Conservation (phyloP, 2,888 invertebrate species). For the Ectobius pallidus region DNA sequence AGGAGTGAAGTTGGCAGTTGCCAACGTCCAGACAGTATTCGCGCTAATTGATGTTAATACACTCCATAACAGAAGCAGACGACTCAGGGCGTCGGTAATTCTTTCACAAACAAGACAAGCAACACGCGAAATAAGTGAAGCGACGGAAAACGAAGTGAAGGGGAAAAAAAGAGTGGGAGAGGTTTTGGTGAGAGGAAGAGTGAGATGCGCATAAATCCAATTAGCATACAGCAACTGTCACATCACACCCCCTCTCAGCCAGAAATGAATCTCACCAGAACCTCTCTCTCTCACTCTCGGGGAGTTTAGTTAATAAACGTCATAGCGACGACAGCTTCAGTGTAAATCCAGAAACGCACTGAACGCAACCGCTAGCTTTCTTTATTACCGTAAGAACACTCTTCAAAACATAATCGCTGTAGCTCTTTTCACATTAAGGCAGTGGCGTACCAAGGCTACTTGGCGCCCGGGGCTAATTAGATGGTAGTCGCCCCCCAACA, state of each 20-base stretch:
- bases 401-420: no score
- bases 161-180: neutral
- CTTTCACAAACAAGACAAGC: neutral
- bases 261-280: neutral
- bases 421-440: no score
- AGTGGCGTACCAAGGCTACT: no score
- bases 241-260: neutral
- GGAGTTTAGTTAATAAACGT: neutral
- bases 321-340: neutral
- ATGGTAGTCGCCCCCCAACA: no score
- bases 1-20: neutral
- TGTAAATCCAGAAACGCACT: neutral
- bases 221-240: neutral
- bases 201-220: neutral
- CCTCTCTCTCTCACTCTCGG: no score
- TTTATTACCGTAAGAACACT: no score
- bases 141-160: no score
- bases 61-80: neutral
- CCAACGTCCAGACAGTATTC: neutral
- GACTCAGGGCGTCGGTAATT: neutral
- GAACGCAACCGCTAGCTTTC: no score
- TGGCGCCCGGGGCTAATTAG: no score
- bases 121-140: no score
- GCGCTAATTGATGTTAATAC: conserved; percentile 3
- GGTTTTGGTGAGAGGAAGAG: no score